phyloP scores from a whole-genome alignment of 2,888 invertebrate genomes.

The Netelia virgata region DNA sequence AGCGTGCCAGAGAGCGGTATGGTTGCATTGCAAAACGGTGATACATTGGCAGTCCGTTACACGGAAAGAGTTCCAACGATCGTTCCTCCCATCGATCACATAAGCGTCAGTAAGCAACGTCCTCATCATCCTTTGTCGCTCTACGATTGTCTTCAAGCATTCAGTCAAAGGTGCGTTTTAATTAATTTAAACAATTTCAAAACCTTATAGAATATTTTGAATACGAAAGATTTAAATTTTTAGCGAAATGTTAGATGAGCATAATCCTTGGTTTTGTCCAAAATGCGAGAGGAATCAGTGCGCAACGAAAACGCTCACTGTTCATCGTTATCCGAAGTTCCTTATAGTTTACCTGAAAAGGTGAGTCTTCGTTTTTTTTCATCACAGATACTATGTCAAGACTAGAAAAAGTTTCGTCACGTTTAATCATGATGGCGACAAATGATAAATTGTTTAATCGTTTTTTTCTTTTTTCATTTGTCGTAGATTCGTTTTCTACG shows the following conservation, averaged over 20 bases:
- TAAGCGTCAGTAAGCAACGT: conserved; percentile 85
- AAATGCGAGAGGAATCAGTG: conserved; percentile 87
- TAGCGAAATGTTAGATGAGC: conserved; percentile 88
- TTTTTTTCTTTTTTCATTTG: conserved; percentile 32
- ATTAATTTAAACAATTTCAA: background rate
- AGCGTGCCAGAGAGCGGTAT: conserved; percentile 84
- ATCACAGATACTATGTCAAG: no score
- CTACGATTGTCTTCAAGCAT: conserved; percentile 88
- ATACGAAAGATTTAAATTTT: conserved; percentile 61
- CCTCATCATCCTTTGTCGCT: conserved; percentile 86
- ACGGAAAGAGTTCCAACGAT: conserved; percentile 83
- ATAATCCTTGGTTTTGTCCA: conserved; percentile 89
- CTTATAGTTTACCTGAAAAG: conserved; percentile 88
- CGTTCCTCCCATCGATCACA: conserved; percentile 84
- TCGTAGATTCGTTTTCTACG: conserved; percentile 88
- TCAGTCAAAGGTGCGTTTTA: conserved; percentile 86
- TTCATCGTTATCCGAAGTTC: conserved; percentile 88
- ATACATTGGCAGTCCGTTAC: conserved; percentile 86
- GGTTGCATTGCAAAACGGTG: conserved; percentile 86
- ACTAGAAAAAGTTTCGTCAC: no score
- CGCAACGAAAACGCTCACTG: conserved; percentile 88
- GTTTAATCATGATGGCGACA: background rate
- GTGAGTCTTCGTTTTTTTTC: conserved; percentile 75
- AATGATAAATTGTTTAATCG: conserved; percentile 7
- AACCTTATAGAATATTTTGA: background rate